Evolutionary conservation across 1,140 invertebrate genomes (phyloP).

Genomic region (fruit fly (Drosophila melanogaster)): DNA sequence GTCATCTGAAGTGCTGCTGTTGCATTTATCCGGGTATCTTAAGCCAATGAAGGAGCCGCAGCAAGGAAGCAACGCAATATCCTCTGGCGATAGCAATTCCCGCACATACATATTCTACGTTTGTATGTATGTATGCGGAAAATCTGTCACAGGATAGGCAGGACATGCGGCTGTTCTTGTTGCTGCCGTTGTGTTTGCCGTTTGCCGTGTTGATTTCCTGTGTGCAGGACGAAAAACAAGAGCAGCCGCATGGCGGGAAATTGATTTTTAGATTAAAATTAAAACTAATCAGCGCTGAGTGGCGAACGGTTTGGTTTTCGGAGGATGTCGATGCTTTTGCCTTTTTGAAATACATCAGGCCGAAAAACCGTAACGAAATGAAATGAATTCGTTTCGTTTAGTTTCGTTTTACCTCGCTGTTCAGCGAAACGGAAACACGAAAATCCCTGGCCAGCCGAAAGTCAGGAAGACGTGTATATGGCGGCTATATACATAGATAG

Average conservation of each 20-base stretch:
- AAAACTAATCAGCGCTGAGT: conserved; percentile 84
- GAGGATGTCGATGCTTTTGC: conserved; percentile 42
- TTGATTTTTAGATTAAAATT: conserved; percentile 84
- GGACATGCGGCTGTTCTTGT: conserved; percentile 29
- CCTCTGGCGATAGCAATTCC: conserved; percentile 77
- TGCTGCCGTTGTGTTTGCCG: conserved; percentile 16
- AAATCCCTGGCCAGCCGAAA: conserved; percentile 52
- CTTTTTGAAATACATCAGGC: conserved; percentile 72
- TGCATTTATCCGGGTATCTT: conserved; percentile 61
- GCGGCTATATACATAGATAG: conserved; percentile 11
- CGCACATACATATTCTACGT: conserved; percentile 19
- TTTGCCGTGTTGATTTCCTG: conserved; percentile 79
- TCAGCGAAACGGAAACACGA: conserved; percentile 76
- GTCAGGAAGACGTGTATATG: conserved; percentile 41
- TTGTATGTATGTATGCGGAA: conserved; percentile 1
- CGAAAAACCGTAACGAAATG: conserved; percentile 81
- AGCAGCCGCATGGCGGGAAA: conserved; percentile 68
- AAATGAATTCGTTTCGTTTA: conserved; percentile 73
- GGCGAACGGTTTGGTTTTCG: conserved; percentile 32
- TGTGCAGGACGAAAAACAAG: conserved; percentile 75
- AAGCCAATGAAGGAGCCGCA: conserved; percentile 51
- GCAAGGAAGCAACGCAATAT: conserved; percentile 68
- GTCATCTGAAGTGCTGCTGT: conserved; percentile 54
- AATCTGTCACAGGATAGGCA: conserved; percentile 69
- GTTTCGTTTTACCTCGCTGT: conserved; percentile 59